phyloP scores from a whole-genome alignment of 2,888 invertebrate genomes.

The Entomobrya proxima region DNA sequence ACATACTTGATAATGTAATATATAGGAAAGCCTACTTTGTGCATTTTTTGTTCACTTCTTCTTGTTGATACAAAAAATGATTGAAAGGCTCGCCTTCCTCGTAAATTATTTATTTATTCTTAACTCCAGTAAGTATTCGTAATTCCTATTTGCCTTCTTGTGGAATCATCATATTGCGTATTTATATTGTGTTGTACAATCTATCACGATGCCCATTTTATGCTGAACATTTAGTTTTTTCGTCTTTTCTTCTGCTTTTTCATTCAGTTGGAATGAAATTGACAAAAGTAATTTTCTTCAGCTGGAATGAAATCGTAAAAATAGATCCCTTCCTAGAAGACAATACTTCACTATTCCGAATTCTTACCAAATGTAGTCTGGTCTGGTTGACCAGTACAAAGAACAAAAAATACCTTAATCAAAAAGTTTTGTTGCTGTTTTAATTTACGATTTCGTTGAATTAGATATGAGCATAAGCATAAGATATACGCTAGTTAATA shows the following conservation, averaged over 20 bases:
- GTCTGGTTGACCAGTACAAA: too few species aligned
- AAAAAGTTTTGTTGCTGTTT: too few species aligned
- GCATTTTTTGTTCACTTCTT: background rate
- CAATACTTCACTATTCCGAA: too few species aligned
- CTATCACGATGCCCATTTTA: background rate
- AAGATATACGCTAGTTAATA: too few species aligned
- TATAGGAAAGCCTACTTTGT: too few species aligned
- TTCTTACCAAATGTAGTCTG: too few species aligned
- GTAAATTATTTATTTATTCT: slow-evolving; percentile 10
- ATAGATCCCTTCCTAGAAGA: too few species aligned
- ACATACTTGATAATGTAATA: background rate
- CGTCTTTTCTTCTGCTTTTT: background rate
- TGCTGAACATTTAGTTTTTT: background rate
- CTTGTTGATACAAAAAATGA: background rate
- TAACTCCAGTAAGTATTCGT: background rate
- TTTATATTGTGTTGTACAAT: background rate
- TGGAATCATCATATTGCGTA: background rate
- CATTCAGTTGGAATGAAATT: background rate
- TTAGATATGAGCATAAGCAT: too few species aligned
- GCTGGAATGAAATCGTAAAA: slow-evolving; percentile 18
- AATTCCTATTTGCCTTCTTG: background rate
- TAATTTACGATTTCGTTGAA: too few species aligned
- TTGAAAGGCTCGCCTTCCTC: background rate
- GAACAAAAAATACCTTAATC: too few species aligned
- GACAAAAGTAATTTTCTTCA: background rate